Percentiles rank a stretch among this genome's conserved stretches.
phyloP scores from a whole-genome alignment of 1,140 invertebrate genomes.

The Contarinia nasturtii region DNA sequence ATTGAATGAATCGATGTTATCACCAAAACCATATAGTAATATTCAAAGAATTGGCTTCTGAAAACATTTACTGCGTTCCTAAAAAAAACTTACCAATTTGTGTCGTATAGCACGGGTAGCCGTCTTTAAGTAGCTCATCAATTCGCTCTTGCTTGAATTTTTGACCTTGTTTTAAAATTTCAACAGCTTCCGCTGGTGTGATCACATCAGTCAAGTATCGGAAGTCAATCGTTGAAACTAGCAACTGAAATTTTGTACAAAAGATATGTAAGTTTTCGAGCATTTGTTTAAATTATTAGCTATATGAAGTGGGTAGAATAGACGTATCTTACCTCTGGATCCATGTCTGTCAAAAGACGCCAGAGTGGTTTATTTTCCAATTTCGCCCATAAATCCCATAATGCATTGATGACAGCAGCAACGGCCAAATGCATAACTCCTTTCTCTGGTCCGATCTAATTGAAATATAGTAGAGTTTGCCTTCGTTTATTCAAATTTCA shows the following conservation, averaged over 20 bases:
- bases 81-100: constrained; percentile 36
- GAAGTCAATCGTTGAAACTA: constrained; percentile 76
- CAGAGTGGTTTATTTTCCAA: constrained; percentile 71
- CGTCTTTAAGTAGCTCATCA: constrained; percentile 31
- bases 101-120: constrained; percentile 64
- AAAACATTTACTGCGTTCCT: too few species aligned
- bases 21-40: too few species aligned
- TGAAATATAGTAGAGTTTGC: not conserved
- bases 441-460: constrained; percentile 79
- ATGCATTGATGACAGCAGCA: constrained; percentile 71
- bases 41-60: too few species aligned
- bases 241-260: constrained; percentile 16
- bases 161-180: constrained; percentile 41
- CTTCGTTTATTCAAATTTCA: too few species aligned
- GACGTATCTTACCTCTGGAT: constrained; percentile 37
- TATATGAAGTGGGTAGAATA: not conserved
- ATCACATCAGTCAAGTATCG: constrained; percentile 61
- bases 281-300: not conserved
- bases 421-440: constrained; percentile 62
- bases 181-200: constrained; percentile 60
- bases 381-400: constrained; percentile 84
- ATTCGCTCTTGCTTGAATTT: constrained; percentile 37
- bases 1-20: too few species aligned
- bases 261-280: too few species aligned
- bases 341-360: constrained; percentile 64